Evolutionary conservation across 1,140 invertebrate genomes (phyloP).

Genomic region (Drosophila cardini): DNA sequence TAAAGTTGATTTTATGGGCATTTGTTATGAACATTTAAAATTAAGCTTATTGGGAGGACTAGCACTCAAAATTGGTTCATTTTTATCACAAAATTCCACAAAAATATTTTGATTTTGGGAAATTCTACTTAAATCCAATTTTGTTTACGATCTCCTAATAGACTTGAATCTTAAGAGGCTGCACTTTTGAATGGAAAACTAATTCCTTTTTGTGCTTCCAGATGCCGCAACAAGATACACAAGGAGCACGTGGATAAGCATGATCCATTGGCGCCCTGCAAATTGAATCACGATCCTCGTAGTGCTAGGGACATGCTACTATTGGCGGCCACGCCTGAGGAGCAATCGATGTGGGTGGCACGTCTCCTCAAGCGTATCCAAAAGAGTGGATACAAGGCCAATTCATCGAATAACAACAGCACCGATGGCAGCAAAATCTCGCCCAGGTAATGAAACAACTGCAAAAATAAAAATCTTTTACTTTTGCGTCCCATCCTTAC

Average conservation of each 20-base stretch:
- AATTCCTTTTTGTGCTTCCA: slow-evolving; percentile 82
- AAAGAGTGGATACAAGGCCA: slow-evolving; percentile 96
- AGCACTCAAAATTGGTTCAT: too few relatives aligned
- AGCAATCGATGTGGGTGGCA: slow-evolving; percentile 97
- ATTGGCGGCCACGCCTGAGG: slow-evolving; percentile 92
- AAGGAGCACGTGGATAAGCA: slow-evolving; percentile 96
- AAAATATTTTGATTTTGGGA: too few relatives aligned
- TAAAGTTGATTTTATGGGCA: too few relatives aligned
- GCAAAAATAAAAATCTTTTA: background rate
- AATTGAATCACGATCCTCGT: slow-evolving; percentile 96
- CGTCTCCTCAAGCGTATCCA: slow-evolving; percentile 96
- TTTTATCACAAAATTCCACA: too few relatives aligned
- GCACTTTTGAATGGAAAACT: too few relatives aligned
- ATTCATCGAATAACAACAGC: slow-evolving; percentile 87
- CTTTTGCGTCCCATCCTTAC: background rate
- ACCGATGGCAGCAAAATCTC: slow-evolving; percentile 87
- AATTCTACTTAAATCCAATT: too few relatives aligned
- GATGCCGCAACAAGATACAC: slow-evolving; percentile 98
- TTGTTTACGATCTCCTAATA: too few relatives aligned
- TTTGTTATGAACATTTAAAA: too few relatives aligned
- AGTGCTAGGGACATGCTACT: slow-evolving; percentile 96
- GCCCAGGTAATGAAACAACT: slow-evolving; percentile 86
- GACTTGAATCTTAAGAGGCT: too few relatives aligned
- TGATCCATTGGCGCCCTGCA: slow-evolving; percentile 93
- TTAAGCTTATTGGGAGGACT: too few relatives aligned